These are phyloP conservation scores for Myxocyprinus asiaticus DNA, from an alignment of 2,113 vertebrate species.

Conservation along the genomic window DNA sequence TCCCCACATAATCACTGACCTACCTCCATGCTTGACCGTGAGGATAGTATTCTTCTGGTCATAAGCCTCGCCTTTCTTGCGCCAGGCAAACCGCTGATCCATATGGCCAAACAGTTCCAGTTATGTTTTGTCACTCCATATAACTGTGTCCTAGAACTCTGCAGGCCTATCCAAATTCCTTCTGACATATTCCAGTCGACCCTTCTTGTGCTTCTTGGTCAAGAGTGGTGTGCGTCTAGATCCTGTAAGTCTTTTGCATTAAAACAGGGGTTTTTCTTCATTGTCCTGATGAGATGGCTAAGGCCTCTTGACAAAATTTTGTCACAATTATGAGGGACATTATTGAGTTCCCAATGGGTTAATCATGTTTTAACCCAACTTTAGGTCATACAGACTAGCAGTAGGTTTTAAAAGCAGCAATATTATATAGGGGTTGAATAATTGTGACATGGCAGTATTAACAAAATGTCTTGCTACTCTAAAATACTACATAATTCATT, in stretches of 20 bases:
- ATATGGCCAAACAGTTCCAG: slow-evolving; percentile 28
- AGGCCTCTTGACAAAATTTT: neutral
- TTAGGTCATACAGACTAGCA: neutral
- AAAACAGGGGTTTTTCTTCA: neutral
- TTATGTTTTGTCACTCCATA: slow-evolving; percentile 17
- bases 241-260: neutral
- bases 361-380: neutral
- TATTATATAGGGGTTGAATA: too few relatives aligned
- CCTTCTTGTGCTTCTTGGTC: neutral
- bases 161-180: slow-evolving; percentile 7
- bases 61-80: neutral
- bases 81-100: slow-evolving; percentile 5
- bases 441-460: too few relatives aligned
- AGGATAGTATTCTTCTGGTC: too few relatives aligned
- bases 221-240: neutral
- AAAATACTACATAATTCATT: too few relatives aligned
- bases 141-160: neutral
- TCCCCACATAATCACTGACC: neutral
- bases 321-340: neutral
- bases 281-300: too few relatives aligned
- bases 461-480: too few relatives aligned
- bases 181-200: slow-evolving; percentile 8
- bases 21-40: too few relatives aligned
- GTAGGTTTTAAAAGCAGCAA: too few relatives aligned
- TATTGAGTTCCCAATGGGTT: slow-evolving; percentile 10